Base-by-base conservation (phyloP, 2,888 invertebrate genomes). In the Girardia tigrina region DNA sequence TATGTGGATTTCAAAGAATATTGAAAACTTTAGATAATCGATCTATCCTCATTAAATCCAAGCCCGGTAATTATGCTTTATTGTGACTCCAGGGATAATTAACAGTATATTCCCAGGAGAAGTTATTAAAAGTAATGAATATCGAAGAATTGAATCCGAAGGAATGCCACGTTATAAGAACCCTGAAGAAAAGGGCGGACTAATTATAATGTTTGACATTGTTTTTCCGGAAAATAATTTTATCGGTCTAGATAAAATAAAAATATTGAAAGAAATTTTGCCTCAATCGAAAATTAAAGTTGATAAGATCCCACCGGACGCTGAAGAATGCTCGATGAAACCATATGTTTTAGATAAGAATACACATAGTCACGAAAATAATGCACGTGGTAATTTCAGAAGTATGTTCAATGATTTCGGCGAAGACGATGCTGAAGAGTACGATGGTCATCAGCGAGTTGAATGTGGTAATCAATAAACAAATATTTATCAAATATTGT, bases 111-210 rank as follows among this genome's bases (percentile, higher is more conserved):
- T 56, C 23, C 23, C n/a, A 56, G 95, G 95, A 69, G 92, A 94
- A 84, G 90, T 97, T 0, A 89, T 91, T 72, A 91, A 92, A 83
- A 91, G 92, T 82, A 90, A 89, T 77, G 91, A 92, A 80, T 87
- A 92, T 36, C 94, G 92, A 84, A 91, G 90, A 83, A 88, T 97
- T 75, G 82, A 90, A 81, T 90, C 89, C 79, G 97, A 98, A 87
- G 97, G 97, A 79, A 97, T 98, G 95, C 97, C 97, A 0, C 89
- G 90, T 81, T 91, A 91, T 85, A 90, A 91, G 84, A 92, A 92
- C 86, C 94, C 94, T 42, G 91, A 92, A 83, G 92, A 92, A 81
- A 92, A 91, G 80, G 90, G 90, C 74, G 90, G 29, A 80, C 88
- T 97, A 75, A 90, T 95, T 79, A 89, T 97, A 78, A 91, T 92